Percentiles rank a stretch among this genome's conserved stretches.
phyloP scores from a whole-genome alignment of 2,797 vertebrate genomes.

The Catostomus latipinnis region DNA sequence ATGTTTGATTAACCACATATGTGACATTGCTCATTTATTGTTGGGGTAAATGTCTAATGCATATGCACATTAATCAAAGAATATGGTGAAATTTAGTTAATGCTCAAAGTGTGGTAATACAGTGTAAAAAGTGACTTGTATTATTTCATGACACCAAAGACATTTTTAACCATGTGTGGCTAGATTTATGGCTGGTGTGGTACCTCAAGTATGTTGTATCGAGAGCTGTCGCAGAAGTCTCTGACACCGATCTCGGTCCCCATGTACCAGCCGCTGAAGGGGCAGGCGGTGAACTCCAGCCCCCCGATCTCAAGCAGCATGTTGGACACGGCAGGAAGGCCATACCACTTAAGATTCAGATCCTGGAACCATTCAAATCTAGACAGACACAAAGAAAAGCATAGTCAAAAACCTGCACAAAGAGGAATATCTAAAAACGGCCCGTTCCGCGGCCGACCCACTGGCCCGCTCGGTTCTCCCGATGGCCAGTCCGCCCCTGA shows the following conservation, averaged over 20 bases:
- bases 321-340: conserved; percentile 92
- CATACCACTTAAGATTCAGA: conserved; percentile 94
- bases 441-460: too few relatives aligned
- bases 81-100: not conserved
- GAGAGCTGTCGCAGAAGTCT: conserved; percentile 95
- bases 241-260: conserved; percentile 97
- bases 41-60: not conserved
- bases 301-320: conserved; percentile 96
- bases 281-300: conserved; percentile 92
- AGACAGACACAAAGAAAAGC: not conserved
- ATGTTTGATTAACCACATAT: conserved; percentile 1
- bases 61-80: not conserved
- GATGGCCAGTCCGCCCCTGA: too few relatives aligned
- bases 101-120: not conserved
- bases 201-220: conserved; percentile 98
- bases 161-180: too few relatives aligned
- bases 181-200: not conserved
- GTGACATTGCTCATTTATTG: not conserved
- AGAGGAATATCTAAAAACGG: not conserved
- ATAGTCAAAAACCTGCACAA: not conserved
- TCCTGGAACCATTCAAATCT: conserved; percentile 97
- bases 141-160: too few relatives aligned
- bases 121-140: too few relatives aligned
- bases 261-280: conserved; percentile 99
- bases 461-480: too few relatives aligned